phyloP scores from a whole-genome alignment of 2,888 invertebrate species.

The Oscheius sp. region DNA sequence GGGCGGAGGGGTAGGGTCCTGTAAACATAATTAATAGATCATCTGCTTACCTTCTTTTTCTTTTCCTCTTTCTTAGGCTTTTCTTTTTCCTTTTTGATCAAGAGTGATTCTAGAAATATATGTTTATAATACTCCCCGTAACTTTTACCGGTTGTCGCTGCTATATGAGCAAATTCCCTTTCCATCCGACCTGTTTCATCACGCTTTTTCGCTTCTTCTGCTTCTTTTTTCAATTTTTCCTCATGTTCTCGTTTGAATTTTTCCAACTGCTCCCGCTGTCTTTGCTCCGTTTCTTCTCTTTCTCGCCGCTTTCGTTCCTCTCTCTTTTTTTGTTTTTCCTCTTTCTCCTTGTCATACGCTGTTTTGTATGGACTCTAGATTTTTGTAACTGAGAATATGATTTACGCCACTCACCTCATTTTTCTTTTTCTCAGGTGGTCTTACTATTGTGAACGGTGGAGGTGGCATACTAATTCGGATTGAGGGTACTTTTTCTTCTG shows the following conservation, averaged over 20 bases:
- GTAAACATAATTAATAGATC: conserved; percentile 12
- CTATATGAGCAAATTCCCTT: not conserved
- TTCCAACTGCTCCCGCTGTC: conserved; percentile 2
- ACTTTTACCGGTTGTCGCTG: conserved; percentile 14
- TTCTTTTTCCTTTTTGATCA: conserved; percentile 4
- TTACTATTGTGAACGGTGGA: not conserved
- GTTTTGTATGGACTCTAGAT: conserved; percentile 17
- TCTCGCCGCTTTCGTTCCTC: conserved; percentile 17
- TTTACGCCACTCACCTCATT: conserved; percentile 22
- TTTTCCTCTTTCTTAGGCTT: conserved; percentile 22
- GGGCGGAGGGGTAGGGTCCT: conserved; percentile 4
- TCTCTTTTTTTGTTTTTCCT: conserved; percentile 18
- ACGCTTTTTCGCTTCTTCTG: not conserved
- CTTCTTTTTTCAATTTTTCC: conserved; percentile 9
- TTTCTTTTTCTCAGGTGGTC: too few relatives aligned
- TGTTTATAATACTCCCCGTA: not conserved
- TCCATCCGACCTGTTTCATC: conserved; percentile 13
- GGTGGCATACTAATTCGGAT: not conserved
- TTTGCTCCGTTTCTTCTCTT: conserved; percentile 11
- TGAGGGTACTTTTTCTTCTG: conserved; percentile 18
- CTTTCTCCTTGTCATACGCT: conserved; percentile 6
- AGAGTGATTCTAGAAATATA: not conserved
- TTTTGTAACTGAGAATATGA: too few relatives aligned
- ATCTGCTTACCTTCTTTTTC: conserved; percentile 27
- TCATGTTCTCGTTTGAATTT: conserved; percentile 8